A percentile compares a stretch with the other conserved stretches of the same genome.
These are phyloP conservation scores for Pempheris klunzingeri DNA, from an alignment of 2,797 vertebrate genomes.

Conservation along the genomic window DNA sequence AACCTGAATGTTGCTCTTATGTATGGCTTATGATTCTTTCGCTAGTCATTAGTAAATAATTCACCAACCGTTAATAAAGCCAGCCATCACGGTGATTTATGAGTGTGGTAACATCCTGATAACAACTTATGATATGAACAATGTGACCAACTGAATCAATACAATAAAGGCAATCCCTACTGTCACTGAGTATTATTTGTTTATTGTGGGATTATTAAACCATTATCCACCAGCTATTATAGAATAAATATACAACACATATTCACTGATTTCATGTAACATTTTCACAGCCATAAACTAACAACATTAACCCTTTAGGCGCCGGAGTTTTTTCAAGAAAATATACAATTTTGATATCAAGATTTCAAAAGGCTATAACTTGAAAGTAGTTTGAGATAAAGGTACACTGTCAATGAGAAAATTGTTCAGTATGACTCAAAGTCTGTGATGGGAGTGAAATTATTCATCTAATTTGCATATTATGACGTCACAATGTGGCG, in stretches of 20 bases:
- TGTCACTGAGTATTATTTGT: neutral
- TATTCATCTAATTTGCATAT: too few species aligned
- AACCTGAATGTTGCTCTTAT: neutral
- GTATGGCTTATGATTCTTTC: neutral
- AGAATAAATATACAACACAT: neutral
- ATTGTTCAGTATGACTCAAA: too few species aligned
- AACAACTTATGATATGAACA: neutral
- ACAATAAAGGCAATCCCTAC: neutral
- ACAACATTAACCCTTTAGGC: too few species aligned
- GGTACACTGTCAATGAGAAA: too few species aligned
- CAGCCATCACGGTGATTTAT: too few species aligned
- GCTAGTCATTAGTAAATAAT: neutral
- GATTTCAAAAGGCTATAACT: too few species aligned
- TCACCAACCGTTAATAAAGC: conserved; percentile 2
- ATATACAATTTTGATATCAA: too few species aligned
- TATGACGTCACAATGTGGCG: too few species aligned
- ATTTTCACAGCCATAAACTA: neutral
- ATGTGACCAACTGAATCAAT: neutral
- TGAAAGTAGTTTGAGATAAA: too few species aligned
- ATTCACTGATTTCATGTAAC: neutral
- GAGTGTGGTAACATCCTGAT: neutral
- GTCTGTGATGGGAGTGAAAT: too few species aligned
- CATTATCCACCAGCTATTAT: neutral
- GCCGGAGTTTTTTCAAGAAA: too few species aligned
- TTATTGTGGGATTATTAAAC: neutral